These are phyloP conservation scores for Ambastaia sidthimunki DNA, from an alignment of 2,797 vertebrate genomes.

Conservation along the genomic window DNA sequence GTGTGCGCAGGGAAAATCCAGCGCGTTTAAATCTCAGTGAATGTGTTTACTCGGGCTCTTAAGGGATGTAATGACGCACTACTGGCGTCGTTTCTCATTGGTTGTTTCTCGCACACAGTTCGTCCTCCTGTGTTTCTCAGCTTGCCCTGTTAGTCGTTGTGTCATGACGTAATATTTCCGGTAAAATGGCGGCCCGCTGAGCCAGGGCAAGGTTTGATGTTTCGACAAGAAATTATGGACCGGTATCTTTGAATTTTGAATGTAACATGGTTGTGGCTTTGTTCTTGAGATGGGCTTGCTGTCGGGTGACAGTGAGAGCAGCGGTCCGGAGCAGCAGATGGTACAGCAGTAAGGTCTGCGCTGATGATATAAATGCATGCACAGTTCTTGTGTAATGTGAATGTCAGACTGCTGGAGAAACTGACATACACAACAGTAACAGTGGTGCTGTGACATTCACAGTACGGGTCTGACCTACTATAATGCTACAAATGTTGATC, in stretches of 20 bases:
- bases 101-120: constrained; percentile 8
- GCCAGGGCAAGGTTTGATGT: constrained; percentile 43
- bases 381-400: background rate
- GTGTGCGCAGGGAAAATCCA: background rate
- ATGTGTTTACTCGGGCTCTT: constrained; percentile 38
- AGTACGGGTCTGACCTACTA: no score
- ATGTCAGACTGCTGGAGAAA: background rate
- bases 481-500: background rate
- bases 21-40: background rate
- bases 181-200: constrained; percentile 75
- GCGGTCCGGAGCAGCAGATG: constrained; percentile 57
- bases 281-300: constrained; percentile 55
- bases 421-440: background rate
- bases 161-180: constrained; percentile 65
- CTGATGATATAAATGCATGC: background rate
- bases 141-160: constrained; percentile 55
- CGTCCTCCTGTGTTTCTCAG: background rate
- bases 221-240: constrained; percentile 24
- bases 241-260: background rate
- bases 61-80: constrained; percentile 52
- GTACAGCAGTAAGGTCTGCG: constrained; percentile 78
- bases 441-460: background rate
- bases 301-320: constrained; percentile 51
- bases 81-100: constrained; percentile 51
- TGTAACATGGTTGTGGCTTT: constrained; percentile 64